Base-by-base conservation (phyloP, 2,113 vertebrate species). In the Scartelaos histophorus region DNA sequence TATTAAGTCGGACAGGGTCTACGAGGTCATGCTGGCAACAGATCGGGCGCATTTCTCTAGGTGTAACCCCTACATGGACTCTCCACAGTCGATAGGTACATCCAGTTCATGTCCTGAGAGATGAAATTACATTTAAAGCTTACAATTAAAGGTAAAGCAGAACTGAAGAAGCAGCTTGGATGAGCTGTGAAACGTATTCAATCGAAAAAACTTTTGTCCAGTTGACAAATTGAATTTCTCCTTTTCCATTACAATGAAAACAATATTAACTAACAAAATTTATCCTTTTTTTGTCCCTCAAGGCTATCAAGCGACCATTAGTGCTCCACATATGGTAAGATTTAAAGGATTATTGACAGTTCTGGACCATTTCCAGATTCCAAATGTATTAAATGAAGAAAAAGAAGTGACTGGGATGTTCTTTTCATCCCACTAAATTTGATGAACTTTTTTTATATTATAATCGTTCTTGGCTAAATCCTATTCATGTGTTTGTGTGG, bases 291-390 rank as follows among this genome's bases (percentile, higher is more conserved):
- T 78, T 82, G 34, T 49, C 57, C 69, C 64, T 75, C 25, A 90
- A 99, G 98, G 98, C 78, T 99, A 95, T 90, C 97, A 99, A 92
- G 98, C 98, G 87, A 99, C 98, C 88, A 99, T 99, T 94, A 99
- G 98, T 84, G 98, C 98, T 76, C 98, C 98, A 78, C 98, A 99
- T 85, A 99, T 99, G 98, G 98, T 99, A 95, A 87, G 95, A 85
- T 24, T 88, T 49, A 45, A 60, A 56, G 73, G 62, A 62, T 67
- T 76, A 62, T 66, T 12, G 17, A 69, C 49, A 29, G 68, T 70
- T 77, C 71, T 56, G n/a, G 72, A 24, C 65, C 51, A 35, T 53
- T 21, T 54, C 29, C 69, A 15, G 67, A 67, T 73, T n/a, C 58
- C 38, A n/a, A 25, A 47, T 66, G 22, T 45, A 64, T 54, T 66